Conservation (phyloP, 2,113 vertebrate species). For the Neogale vison region DNA sequence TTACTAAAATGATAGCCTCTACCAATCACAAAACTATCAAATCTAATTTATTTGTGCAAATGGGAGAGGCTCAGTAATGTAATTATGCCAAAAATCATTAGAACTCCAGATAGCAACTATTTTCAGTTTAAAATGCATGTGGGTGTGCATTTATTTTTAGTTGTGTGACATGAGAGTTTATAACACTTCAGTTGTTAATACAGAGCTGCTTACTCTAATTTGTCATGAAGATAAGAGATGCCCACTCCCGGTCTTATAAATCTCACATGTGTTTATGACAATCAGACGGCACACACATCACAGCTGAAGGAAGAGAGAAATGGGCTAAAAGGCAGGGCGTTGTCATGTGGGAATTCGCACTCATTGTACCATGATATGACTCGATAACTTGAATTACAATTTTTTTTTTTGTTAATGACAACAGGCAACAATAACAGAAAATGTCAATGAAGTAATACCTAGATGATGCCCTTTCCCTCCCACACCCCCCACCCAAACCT, state of each 20-base stretch:
- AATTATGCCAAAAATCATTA: constrained; percentile 35
- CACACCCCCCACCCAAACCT: background rate
- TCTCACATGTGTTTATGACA: constrained; percentile 20
- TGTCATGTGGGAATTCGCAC: constrained; percentile 2
- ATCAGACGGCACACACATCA: background rate
- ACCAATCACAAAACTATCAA: background rate
- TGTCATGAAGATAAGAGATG: constrained; percentile 33
- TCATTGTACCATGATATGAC: constrained; percentile 3
- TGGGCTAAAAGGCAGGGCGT: background rate
- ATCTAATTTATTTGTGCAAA: background rate
- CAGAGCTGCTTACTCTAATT: background rate
- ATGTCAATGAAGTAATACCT: constrained; percentile 49
- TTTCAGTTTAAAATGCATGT: constrained; percentile 13
- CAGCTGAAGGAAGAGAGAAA: constrained; percentile 1
- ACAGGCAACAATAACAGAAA: constrained; percentile 56
- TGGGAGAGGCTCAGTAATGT: background rate
- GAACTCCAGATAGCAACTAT: background rate
- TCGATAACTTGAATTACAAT: constrained; percentile 30
- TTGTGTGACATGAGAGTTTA: background rate
- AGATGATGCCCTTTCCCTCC: background rate
- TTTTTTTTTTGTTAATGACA: constrained; percentile 56
- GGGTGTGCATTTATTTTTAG: background rate
- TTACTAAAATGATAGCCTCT: background rate
- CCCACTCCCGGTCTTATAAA: background rate
- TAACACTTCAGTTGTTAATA: background rate